phyloP scores from a whole-genome alignment of 1,140 invertebrate genomes.

The Xylocopa sonorina region DNA sequence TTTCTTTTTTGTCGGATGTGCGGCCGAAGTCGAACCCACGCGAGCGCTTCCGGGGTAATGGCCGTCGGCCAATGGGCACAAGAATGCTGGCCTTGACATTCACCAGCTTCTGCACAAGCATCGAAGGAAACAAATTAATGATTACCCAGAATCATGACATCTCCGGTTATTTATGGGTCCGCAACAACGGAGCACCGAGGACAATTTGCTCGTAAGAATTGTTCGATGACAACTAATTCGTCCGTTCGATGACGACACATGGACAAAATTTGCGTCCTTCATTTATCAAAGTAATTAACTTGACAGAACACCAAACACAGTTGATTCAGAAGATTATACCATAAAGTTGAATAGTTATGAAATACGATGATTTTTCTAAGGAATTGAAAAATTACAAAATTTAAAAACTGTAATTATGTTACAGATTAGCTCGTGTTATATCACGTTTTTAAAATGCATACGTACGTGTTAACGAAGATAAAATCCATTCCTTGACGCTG shows the following conservation, averaged over 20 bases:
- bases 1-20: slow-evolving; percentile 42
- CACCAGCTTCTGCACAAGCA: slow-evolving; percentile 54
- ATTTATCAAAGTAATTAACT: too few relatives aligned
- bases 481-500: background rate
- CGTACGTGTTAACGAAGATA: background rate
- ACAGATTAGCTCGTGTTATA: too few relatives aligned
- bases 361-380: too few relatives aligned
- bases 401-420: too few relatives aligned
- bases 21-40: slow-evolving; percentile 36
- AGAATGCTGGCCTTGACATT: slow-evolving; percentile 70
- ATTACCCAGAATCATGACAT: slow-evolving; percentile 40
- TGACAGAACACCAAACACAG: too few relatives aligned
- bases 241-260: slow-evolving; percentile 12
- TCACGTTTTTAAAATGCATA: background rate
- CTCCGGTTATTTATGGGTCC: slow-evolving; percentile 40
- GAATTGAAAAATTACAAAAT: too few relatives aligned
- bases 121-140: slow-evolving; percentile 57
- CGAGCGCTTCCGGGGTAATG: slow-evolving; percentile 68
- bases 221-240: slow-evolving; percentile 23
- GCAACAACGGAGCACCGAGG: background rate
- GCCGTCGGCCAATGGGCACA: slow-evolving; percentile 60
- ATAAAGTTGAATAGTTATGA: too few relatives aligned
- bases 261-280: too few relatives aligned
- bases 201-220: slow-evolving; percentile 25
- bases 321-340: too few relatives aligned